These are phyloP conservation scores for Xerus inauris DNA, from an alignment of 2,113 vertebrate genomes.

Conservation along the genomic window DNA sequence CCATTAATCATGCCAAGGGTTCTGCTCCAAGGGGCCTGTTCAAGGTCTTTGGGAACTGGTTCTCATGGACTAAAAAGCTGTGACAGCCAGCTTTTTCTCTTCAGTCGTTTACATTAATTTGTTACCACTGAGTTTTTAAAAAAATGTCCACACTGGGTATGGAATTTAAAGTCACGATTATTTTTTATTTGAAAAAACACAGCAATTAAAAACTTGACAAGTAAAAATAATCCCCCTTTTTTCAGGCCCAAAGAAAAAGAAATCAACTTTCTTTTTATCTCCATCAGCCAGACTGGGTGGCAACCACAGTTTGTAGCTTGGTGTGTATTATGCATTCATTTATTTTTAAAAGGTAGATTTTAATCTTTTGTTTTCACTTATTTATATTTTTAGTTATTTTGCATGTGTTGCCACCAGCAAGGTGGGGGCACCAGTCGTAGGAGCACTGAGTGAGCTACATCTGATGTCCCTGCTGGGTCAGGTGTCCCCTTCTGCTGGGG, in stretches of 20 bases:
- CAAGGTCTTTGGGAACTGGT: accelerated
- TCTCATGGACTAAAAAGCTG: not conserved
- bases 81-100: not conserved
- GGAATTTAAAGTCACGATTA: not conserved
- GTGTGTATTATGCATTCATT: not conserved
- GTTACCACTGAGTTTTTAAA: not conserved
- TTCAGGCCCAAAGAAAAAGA: not conserved
- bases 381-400: not conserved
- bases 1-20: accelerated
- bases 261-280: not conserved
- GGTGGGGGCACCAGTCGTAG: accelerated
- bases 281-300: not conserved
- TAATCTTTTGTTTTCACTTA: not conserved
- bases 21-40: too few species aligned
- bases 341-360: not conserved
- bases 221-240: not conserved
- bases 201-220: not conserved
- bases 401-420: not conserved
- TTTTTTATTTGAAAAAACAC: conserved; percentile 29
- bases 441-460: not conserved
- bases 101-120: too few species aligned
- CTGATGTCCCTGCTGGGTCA: not conserved
- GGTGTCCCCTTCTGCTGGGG: not conserved
- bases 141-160: not conserved
- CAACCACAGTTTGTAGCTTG: not conserved